Evolutionary conservation across 2,797 vertebrate genomes (phyloP), one percentile per base, ranked within the genome.

Genomic region (Lagorchestes hirsutus): DNA sequence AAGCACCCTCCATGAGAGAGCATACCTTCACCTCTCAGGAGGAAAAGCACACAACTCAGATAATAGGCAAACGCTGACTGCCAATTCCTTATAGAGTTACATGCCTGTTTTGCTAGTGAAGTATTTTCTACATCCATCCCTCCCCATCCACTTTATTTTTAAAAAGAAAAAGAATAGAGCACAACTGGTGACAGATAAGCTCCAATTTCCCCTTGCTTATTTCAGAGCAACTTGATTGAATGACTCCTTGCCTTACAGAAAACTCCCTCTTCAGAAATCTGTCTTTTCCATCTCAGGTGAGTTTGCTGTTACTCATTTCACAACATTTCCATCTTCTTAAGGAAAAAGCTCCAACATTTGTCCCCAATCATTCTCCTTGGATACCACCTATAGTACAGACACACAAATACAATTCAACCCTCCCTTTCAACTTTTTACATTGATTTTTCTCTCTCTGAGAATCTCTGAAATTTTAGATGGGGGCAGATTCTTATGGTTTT

Each of bases 381-480:
- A 74, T 40, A 74, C 5, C 40, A 28, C 24, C 22, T 46, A 24
- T 10, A 87, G 40, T 22, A 46, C 40, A 87, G 22, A 50, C 50
- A 27, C 8, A 24, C 40, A 82, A 46, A 46, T 82, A 40, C 40
- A 82, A 82, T 24, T 82, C 67, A 82, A 40, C 16, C 67, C 16
- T 40, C 3, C 9, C 93, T 24, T 90, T 93, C 55, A 90, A 54
- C 95, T 96, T 93, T 93, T 93, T 57, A 90, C 18, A 87, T 4
- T 50, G 59, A 87, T 57, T 91, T 87, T 22, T 24, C 11, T 91
- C 14, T 40, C 6, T 1, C 40, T 92, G 5, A 50, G 92, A 95
- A 91, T 95, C 6, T 1, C 40, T 92, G 5, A 50, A 93, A 95
- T 92, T 95, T 96, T 62, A 52, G 96, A 40, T 40, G 31, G 93